Conservation (phyloP, 2,113 vertebrate genomes). For the Tricholaema leucomelas region DNA sequence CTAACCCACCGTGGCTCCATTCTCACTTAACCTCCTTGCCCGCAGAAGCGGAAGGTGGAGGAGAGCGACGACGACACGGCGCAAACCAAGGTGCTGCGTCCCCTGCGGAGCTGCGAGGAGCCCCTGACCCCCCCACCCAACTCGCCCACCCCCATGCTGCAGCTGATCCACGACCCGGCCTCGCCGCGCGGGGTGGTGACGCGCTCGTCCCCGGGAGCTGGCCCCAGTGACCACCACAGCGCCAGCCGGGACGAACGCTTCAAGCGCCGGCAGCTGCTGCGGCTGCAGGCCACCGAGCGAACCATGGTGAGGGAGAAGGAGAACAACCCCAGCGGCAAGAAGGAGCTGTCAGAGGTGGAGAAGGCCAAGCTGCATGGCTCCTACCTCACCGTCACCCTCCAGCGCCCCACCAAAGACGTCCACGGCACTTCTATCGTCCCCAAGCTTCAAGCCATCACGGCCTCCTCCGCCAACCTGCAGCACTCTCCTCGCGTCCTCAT, state of each 20-base stretch:
- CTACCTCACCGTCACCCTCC: slow-evolving; percentile 90
- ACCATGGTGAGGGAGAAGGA: slow-evolving; percentile 88
- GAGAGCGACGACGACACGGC: slow-evolving; percentile 76
- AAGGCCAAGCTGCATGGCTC: slow-evolving; percentile 82
- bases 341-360: slow-evolving; percentile 86
- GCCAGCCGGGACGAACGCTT: slow-evolving; percentile 82
- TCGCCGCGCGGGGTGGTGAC: slow-evolving; percentile 76
- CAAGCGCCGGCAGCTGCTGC: slow-evolving; percentile 79
- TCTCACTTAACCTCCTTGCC: neutral
- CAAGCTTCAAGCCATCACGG: slow-evolving; percentile 93
- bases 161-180: slow-evolving; percentile 78
- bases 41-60: slow-evolving; percentile 80
- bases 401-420: slow-evolving; percentile 88
- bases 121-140: slow-evolving; percentile 78
- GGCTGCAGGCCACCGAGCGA: slow-evolving; percentile 78
- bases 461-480: slow-evolving; percentile 81
- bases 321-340: slow-evolving; percentile 87
- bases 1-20: neutral
- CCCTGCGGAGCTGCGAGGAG: slow-evolving; percentile 79
- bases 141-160: slow-evolving; percentile 80
- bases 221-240: slow-evolving; percentile 79
- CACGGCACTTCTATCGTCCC: slow-evolving; percentile 92
- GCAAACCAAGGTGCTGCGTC: slow-evolving; percentile 81
- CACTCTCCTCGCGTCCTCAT: slow-evolving; percentile 86
- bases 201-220: slow-evolving; percentile 73